These are phyloP conservation scores for Rhynchomys soricoides DNA, from an alignment of 2,113 vertebrate genomes.

Conservation along the genomic window DNA sequence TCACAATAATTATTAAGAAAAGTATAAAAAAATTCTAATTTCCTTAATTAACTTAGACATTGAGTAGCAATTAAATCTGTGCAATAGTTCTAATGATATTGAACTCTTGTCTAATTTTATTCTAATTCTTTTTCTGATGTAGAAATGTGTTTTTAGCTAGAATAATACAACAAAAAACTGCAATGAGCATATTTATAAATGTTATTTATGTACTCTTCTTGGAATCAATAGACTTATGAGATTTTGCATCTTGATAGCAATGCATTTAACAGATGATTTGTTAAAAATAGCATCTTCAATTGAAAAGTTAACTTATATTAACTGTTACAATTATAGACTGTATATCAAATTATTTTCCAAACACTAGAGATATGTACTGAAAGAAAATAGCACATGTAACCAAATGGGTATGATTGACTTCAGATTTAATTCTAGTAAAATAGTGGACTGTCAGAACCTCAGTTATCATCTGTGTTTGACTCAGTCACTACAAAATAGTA, in stretches of 20 bases:
- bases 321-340: background rate
- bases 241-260: background rate
- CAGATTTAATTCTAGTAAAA: background rate
- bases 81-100: conserved; percentile 9
- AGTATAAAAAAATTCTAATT: background rate
- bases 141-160: background rate
- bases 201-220: background rate
- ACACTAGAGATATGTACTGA: background rate
- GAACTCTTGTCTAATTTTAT: background rate
- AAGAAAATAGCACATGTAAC: background rate
- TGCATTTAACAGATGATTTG: background rate
- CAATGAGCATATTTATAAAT: background rate
- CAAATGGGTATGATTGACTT: background rate
- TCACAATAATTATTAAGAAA: background rate
- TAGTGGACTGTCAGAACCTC: background rate
- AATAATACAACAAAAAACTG: background rate
- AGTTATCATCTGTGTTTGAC: background rate
- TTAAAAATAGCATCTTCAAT: background rate
- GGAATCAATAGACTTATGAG: background rate
- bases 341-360: background rate
- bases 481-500: background rate
- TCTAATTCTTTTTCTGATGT: conserved; percentile 9
- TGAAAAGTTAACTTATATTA: background rate
- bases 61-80: background rate
- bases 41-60: background rate